Evolutionary conservation across 1,140 invertebrate genomes (phyloP).

Genomic region (Ephestia elutella): DNA sequence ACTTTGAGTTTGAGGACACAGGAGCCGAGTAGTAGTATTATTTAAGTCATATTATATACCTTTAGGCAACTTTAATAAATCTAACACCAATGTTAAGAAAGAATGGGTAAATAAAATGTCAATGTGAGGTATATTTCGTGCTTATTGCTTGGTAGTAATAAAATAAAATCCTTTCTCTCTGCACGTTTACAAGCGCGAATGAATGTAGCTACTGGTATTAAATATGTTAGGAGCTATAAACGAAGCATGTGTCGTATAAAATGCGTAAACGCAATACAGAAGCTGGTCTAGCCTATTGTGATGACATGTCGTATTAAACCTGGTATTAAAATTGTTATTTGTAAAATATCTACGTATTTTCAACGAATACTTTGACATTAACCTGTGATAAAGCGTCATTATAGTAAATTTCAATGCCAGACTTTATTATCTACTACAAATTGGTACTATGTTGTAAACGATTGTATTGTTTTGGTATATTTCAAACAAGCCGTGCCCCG

Average conservation of each 20-base stretch:
- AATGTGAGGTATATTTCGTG: too few relatives aligned
- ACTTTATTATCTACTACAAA: too few relatives aligned
- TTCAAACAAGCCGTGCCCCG: too few relatives aligned
- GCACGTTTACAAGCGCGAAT: background rate
- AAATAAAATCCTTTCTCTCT: background rate
- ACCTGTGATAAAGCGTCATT: background rate
- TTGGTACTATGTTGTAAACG: too few relatives aligned
- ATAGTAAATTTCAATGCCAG: background rate
- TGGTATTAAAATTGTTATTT: background rate
- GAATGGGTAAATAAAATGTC: too few relatives aligned
- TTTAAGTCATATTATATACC: too few relatives aligned
- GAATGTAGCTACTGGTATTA: background rate
- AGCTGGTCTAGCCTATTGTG: background rate
- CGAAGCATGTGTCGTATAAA: constrained; percentile 1
- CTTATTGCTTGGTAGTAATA: too few relatives aligned
- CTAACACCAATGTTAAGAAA: too few relatives aligned
- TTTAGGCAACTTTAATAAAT: too few relatives aligned
- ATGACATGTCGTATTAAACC: background rate
- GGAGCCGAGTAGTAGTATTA: too few relatives aligned
- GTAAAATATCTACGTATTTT: background rate
- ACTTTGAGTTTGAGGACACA: too few relatives aligned
- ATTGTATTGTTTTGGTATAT: too few relatives aligned
- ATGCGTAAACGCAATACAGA: background rate
- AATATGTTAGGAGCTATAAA: background rate
- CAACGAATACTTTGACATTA: background rate